Evolutionary conservation across 2,888 invertebrate species (phyloP).

Genomic region (Scelioninae gen. 1): DNA sequence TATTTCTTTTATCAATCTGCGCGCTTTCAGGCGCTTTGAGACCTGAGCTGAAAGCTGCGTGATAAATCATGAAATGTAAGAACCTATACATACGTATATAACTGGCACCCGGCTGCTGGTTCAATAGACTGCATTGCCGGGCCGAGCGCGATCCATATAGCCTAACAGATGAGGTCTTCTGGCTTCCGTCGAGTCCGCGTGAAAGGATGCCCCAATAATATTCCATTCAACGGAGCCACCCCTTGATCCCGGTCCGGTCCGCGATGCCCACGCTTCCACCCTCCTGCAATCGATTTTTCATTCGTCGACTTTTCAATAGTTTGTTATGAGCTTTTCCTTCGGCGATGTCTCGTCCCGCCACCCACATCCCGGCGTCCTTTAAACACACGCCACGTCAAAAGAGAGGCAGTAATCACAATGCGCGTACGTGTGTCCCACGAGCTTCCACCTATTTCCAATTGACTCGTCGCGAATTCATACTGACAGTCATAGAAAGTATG

Average conservation of each 20-base stretch:
- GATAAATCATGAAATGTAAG: conserved; percentile 85
- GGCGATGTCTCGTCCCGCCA: conserved; percentile 76
- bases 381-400: conserved; percentile 49
- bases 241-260: conserved; percentile 68
- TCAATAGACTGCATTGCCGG: conserved; percentile 83
- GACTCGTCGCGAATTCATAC: conserved; percentile 9
- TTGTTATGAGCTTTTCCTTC: conserved; percentile 84
- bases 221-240: conserved; percentile 83
- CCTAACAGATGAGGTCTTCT: conserved; percentile 84
- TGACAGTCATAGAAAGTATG: conserved; percentile 10
- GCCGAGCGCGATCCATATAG: conserved; percentile 82
- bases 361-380: conserved; percentile 42
- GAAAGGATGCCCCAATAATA: conserved; percentile 85
- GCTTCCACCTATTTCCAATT: conserved; percentile 10
- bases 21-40: conserved; percentile 83
- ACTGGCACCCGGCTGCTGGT: conserved; percentile 77
- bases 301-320: conserved; percentile 84
- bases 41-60: conserved; percentile 83
- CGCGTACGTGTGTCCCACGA: conserved; percentile 16
- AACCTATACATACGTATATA: conserved; percentile 79
- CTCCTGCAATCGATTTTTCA: conserved; percentile 83
- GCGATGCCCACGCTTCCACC: conserved; percentile 72
- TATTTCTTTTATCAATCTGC: conserved; percentile 84
- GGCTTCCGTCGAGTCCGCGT: conserved; percentile 84
- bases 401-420: conserved; percentile 43